These are phyloP conservation scores for Zaprionus inermis DNA, from an alignment of 1,140 invertebrate genomes.

Conservation along the genomic window DNA sequence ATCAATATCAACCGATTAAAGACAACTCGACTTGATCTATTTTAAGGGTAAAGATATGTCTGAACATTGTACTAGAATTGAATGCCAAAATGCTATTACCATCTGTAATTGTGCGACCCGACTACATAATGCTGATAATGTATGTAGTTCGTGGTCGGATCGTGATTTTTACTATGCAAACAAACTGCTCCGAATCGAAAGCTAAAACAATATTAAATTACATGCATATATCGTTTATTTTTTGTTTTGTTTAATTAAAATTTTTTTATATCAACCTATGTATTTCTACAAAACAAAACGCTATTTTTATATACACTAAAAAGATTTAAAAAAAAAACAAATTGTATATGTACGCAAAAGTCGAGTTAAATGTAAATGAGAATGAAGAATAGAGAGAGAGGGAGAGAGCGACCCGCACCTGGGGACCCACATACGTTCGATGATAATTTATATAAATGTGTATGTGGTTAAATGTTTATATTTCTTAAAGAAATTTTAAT, in stretches of 20 bases:
- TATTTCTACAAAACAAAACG: constrained; percentile 54
- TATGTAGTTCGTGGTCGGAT: constrained; percentile 33
- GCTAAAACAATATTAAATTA: constrained; percentile 40
- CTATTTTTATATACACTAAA: constrained; percentile 69
- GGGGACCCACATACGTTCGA: constrained; percentile 52
- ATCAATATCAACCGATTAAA: constrained; percentile 23
- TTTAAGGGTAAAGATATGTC: constrained; percentile 17
- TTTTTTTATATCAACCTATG: constrained; percentile 44
- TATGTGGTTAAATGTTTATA: constrained; percentile 82
- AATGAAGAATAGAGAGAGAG: not conserved
- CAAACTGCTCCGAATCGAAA: constrained; percentile 34
- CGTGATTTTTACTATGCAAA: constrained; percentile 39
- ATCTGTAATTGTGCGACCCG: constrained; percentile 39
- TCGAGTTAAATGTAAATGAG: constrained; percentile 13
- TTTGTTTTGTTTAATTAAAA: constrained; percentile 29
- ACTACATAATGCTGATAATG: constrained; percentile 42
- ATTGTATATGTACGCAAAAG: constrained; percentile 32
- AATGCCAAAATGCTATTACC: constrained; percentile 46
- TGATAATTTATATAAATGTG: constrained; percentile 68
- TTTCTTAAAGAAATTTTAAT: constrained; percentile 84
- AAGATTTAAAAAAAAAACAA: constrained; percentile 2
- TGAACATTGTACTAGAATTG: constrained; percentile 36
- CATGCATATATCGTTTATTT: constrained; percentile 40
- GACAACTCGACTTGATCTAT: constrained; percentile 15
- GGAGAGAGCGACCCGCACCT: constrained; percentile 28